phyloP scores from a whole-genome alignment of 2,113 vertebrate species.

The Motacilla alba region DNA sequence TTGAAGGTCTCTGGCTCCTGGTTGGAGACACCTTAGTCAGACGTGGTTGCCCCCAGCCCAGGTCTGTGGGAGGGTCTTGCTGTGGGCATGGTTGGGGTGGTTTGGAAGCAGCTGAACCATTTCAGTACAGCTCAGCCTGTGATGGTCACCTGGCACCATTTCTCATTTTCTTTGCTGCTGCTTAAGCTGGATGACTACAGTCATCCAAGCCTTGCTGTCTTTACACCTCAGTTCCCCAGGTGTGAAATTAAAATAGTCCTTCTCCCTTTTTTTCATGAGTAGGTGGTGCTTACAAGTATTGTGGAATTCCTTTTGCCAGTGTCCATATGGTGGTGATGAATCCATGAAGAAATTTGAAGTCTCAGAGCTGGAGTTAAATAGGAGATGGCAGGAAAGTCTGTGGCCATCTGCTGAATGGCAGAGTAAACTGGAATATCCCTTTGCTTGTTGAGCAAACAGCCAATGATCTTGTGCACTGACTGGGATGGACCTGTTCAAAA shows the following conservation, averaged over 20 bases:
- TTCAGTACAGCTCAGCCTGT: not conserved
- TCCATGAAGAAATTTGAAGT: not conserved
- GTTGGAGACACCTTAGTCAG: not conserved
- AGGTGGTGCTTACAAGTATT: not conserved
- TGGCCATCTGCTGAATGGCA: not conserved
- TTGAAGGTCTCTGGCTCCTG: not conserved
- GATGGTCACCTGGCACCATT: not conserved
- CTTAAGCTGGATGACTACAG: not conserved
- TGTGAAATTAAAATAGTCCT: not conserved
- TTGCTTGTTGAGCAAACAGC: not conserved
- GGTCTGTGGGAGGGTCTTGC: not conserved
- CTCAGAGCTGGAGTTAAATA: not conserved
- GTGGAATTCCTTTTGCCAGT: not conserved
- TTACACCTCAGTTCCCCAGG: not conserved
- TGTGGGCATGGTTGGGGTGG: not conserved
- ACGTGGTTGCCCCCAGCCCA: not conserved
- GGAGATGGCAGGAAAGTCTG: not conserved
- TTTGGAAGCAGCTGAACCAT: not conserved
- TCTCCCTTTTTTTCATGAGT: not conserved
- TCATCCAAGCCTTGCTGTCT: not conserved
- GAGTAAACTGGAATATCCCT: not conserved
- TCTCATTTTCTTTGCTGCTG: not conserved
- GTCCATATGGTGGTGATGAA: not conserved
- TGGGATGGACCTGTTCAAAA: not conserved
- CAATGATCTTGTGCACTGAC: not conserved